A percentile compares a stretch with the other conserved stretches of the same genome.
Conservation (phyloP, 2,113 vertebrate genomes). For the Bubo scandiacus region DNA sequence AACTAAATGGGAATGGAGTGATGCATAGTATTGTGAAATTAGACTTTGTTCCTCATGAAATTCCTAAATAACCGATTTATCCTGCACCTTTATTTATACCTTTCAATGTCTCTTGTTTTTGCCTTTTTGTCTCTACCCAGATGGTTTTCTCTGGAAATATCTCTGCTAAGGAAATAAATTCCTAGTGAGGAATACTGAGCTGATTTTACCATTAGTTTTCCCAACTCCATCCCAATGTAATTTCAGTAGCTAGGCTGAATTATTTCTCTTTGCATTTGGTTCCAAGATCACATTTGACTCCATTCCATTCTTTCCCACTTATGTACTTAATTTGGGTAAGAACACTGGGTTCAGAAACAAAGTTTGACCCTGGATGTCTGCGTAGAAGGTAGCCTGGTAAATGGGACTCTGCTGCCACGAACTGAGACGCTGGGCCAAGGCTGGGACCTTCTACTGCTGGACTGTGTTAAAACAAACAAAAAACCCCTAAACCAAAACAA, state of each 20-base stretch:
- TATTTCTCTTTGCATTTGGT: not conserved
- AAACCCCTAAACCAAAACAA: too few relatives aligned
- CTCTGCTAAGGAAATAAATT: not conserved
- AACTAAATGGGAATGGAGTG: not conserved
- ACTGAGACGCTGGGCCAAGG: not conserved
- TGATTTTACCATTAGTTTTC: not conserved
- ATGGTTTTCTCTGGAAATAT: not conserved
- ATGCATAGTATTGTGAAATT: not conserved
- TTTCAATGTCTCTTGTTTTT: not conserved
- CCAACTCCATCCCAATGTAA: not conserved
- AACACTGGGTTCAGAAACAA: not conserved
- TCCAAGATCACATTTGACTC: not conserved
- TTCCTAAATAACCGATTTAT: not conserved
- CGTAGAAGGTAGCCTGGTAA: not conserved
- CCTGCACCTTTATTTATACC: not conserved
- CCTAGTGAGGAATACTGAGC: not conserved
- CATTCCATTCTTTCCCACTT: not conserved
- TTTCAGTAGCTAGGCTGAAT: not conserved
- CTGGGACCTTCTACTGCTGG: not conserved
- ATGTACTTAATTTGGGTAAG: not conserved
- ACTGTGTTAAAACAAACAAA: not conserved
- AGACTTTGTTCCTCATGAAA: not conserved
- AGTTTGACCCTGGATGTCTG: not conserved
- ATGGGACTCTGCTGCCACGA: not conserved
- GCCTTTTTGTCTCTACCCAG: not conserved